Evolutionary conservation across 2,888 invertebrate genomes (phyloP), one percentile per base, ranked within the genome.

Genomic region (Hirtodrosophila trivittata): DNA sequence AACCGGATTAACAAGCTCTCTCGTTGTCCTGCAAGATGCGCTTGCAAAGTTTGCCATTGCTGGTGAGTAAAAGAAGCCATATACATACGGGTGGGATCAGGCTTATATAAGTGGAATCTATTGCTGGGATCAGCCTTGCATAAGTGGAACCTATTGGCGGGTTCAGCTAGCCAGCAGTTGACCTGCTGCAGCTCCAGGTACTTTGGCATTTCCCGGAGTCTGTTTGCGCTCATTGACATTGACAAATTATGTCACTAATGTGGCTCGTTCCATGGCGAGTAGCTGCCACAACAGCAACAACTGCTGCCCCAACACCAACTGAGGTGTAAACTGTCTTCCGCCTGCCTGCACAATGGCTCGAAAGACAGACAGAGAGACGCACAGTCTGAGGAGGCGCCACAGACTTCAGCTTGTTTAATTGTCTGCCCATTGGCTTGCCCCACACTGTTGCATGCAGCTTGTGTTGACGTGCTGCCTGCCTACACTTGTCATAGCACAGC

Each of bases 271-370:
- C 35, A 13, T 10, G 12, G 30, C 38, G 51, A 26, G 9, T 28
- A 28, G n/a, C 28, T 26, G 12, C 32, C 41, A 43, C 26, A 50
- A 16, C 10, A 39, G 10, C n/a, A 28, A 43, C 35, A n/a, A 3
- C 12, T 49, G 5, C n/a, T 8, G 8, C 14, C 26, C 6, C 46
- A 33, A 14, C 16, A 59, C 64, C 76, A 66, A 46, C 69, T 77
- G 60, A 70, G 75, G 64, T 81, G 80, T 83, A 70, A 83, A 85
- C 50, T 66, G 67, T 77, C 86, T 86, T 86, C 86, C 86, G 87
- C 83, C 68, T 78, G 77, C 41, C 64, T 56, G 60, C 33, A 65
- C 62, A 59, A 35, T 43, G 5, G 43, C 38, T 43, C 28, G 43
- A 13, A 37, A 14, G 26, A 3, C 39, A n/a, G 33, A n/a, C n/a